These are phyloP conservation scores for Olivierus martensii DNA, from an alignment of 1,140 invertebrate species.

Conservation along the genomic window DNA sequence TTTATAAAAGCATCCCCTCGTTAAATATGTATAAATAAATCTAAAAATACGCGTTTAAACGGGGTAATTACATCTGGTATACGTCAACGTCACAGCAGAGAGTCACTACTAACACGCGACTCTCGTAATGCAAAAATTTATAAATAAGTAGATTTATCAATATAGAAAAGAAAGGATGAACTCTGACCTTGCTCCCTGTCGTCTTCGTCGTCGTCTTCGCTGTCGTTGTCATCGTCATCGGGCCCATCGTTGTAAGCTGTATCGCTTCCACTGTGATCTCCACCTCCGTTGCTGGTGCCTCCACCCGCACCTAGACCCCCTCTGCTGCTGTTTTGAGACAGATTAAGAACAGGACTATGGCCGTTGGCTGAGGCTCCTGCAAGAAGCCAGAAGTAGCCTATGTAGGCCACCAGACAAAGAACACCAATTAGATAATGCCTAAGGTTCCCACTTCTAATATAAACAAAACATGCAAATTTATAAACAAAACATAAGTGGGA, in stretches of 20 bases:
- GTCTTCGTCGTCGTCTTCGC: slow-evolving; percentile 23
- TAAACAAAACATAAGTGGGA: too few relatives aligned
- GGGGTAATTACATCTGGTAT: too few relatives aligned
- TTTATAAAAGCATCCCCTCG: too few relatives aligned
- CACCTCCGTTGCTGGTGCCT: slow-evolving; percentile 28
- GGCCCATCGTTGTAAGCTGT: slow-evolving; percentile 26
- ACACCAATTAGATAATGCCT: background rate
- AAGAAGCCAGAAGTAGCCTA: slow-evolving; percentile 20
- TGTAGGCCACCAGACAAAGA: background rate
- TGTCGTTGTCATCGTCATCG: slow-evolving; percentile 57
- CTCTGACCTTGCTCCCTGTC: slow-evolving; percentile 24
- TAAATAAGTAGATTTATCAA: too few relatives aligned
- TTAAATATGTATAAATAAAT: too few relatives aligned
- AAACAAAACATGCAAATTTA: too few relatives aligned
- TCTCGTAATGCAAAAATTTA: too few relatives aligned
- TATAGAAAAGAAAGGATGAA: background rate
- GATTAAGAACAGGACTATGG: slow-evolving; percentile 76
- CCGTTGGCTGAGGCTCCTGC: slow-evolving; percentile 64
- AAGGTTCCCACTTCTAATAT: too few relatives aligned
- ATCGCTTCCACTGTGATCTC: slow-evolving; percentile 47
- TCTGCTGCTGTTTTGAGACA: slow-evolving; percentile 60
- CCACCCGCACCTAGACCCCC: slow-evolving; percentile 21
- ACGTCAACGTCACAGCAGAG: too few relatives aligned
- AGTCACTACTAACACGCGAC: too few relatives aligned
- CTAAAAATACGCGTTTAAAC: too few relatives aligned